Evolutionary conservation across 2,888 invertebrate species (phyloP).

Genomic region (Colletes collaris): DNA sequence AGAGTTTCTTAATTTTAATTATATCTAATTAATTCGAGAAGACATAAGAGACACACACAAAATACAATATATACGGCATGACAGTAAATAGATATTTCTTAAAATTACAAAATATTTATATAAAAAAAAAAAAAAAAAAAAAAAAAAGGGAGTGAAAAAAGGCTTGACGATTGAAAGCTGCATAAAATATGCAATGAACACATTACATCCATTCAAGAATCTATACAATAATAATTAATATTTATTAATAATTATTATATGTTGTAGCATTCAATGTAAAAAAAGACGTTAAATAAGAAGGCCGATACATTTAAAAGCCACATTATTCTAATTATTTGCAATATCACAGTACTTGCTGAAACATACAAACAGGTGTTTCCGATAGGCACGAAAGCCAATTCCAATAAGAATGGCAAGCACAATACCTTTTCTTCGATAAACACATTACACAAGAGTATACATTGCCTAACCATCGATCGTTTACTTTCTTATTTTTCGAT

Average conservation of each 20-base stretch:
- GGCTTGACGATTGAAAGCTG: conserved; percentile 68
- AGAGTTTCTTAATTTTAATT: conserved; percentile 2
- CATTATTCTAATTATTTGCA: conserved; percentile 81
- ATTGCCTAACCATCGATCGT: conserved; percentile 62
- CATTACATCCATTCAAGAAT: conserved; percentile 77
- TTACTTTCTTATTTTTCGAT: conserved; percentile 41
- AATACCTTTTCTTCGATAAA: conserved; percentile 61
- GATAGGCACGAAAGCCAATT: conserved; percentile 73
- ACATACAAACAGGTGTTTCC: conserved; percentile 78
- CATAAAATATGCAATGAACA: conserved; percentile 76
- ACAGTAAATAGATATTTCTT: conserved; percentile 48
- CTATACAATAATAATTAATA: conserved; percentile 73
- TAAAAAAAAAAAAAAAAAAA: background rate
- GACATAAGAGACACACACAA: conserved; percentile 4
- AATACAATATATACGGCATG: conserved; percentile 38
- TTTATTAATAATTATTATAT: conserved; percentile 70
- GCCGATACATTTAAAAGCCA: conserved; percentile 78
- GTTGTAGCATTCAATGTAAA: conserved; percentile 76
- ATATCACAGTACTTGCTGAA: conserved; percentile 83
- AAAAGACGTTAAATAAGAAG: conserved; percentile 77
- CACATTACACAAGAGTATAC: conserved; percentile 50
- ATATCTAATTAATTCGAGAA: conserved; percentile 11
- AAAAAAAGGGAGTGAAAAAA: conserved; percentile 17
- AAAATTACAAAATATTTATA: conserved; percentile 24
- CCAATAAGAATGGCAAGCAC: conserved; percentile 79